Evolutionary conservation across 1,140 invertebrate genomes (phyloP), one percentile per base, ranked within the genome.

Genomic region (Apis dorsata): DNA sequence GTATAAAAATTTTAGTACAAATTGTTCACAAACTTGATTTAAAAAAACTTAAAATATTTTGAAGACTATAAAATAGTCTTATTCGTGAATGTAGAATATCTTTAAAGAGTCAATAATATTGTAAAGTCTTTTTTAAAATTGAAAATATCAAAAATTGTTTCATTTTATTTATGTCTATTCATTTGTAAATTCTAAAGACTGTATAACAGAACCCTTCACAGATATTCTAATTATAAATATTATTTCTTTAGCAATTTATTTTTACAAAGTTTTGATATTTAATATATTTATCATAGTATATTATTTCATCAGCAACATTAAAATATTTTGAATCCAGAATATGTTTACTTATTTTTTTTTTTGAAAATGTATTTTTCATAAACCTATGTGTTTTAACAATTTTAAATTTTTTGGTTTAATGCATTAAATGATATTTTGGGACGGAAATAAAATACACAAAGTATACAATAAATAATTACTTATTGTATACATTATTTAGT

Each of bases 391-490:
- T 19, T 81, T 72, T 76, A 53, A n/a, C n/a, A 49, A 13, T 44
- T 17, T 21, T 53, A 9, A 74, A 70, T 51, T 53, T 62, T 15
- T 62, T 74, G 7, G 5, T 34, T 69, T 28, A 53, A 55, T 17
- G 12, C 13, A 7, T 53, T 12, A 65, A 59, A 34, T 60, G 10
- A 81, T 28, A 28, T 28, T 76, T 51, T 15, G 60, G 72, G 62
- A 76, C 55, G 63, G 73, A 59, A 81, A 59, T 76, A 4, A 53
- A 66, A 81, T 49, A 12, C 15, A 74, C 19, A 44, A 70, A 2
- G 44, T 79, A 71, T 71, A 79, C 57, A 49, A 81, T 62, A 81
- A 81, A 62, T 65, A 19, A 63, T 49, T 34, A 63, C 53, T 63
- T 66, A 81, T 57, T 44, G 51, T 81, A 66, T 57, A 49, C 59